Conservation (phyloP, 2,113 vertebrate genomes). For the Carlito syrichta region DNA sequence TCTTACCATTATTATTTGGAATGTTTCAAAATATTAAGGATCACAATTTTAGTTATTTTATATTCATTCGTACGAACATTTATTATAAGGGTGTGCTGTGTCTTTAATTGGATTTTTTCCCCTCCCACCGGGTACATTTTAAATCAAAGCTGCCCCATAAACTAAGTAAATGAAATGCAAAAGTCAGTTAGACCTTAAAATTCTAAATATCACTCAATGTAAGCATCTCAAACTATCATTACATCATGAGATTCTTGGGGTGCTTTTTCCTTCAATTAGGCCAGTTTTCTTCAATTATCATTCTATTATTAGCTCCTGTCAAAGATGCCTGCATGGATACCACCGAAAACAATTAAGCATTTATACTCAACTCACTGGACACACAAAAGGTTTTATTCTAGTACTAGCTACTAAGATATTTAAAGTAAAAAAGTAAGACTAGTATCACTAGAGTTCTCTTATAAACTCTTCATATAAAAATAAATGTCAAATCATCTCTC, state of each 20-base stretch:
- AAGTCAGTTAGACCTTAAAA: background rate
- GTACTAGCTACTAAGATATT: background rate
- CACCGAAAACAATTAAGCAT: constrained; percentile 42
- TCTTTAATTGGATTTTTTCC: background rate
- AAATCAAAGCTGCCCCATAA: constrained; percentile 2
- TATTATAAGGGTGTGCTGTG: background rate
- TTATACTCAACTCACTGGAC: background rate
- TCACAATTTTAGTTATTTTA: constrained; percentile 62
- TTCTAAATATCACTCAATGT: background rate
- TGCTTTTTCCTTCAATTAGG: background rate
- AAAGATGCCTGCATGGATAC: constrained; percentile 2
- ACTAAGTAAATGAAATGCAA: background rate
- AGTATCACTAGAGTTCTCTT: background rate
- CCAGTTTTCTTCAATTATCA: constrained; percentile 47
- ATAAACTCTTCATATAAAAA: constrained; percentile 1
- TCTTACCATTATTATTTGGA: constrained; percentile 24
- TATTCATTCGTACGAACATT: constrained; percentile 43
- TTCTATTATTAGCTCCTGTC: constrained; percentile 56
- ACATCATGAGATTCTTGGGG: constrained; percentile 17
- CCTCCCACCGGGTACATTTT: background rate
- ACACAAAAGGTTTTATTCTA: constrained; percentile 10
- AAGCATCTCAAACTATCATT: background rate
- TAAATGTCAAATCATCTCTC: background rate
- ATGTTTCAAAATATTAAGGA: constrained; percentile 39
- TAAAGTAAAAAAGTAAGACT: background rate